A percentile compares a stretch with the other conserved stretches of the same genome.
These are phyloP conservation scores for Pseudococcus viburni DNA, from an alignment of 2,888 invertebrate species.

Conservation along the genomic window DNA sequence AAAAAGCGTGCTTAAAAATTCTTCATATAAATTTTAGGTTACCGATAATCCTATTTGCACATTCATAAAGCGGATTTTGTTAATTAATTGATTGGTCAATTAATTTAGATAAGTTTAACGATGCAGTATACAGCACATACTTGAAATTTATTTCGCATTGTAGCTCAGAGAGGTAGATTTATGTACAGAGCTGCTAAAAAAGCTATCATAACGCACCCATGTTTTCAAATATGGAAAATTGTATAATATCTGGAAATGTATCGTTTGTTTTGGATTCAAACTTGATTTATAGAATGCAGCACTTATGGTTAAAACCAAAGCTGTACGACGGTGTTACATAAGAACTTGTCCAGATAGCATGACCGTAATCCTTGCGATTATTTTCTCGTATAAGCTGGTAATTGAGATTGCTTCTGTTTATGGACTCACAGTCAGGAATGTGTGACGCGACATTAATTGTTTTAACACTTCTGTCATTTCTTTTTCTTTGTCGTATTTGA, in stretches of 20 bases:
- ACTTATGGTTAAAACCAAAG: constrained; percentile 29
- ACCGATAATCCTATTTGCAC: background rate
- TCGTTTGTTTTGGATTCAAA: constrained; percentile 18
- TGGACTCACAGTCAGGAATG: background rate
- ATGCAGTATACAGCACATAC: no score
- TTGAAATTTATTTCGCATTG: background rate
- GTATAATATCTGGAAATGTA: background rate
- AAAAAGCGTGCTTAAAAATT: background rate
- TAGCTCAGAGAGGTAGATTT: background rate
- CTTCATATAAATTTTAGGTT: background rate
- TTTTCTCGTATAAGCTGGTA: constrained; percentile 38
- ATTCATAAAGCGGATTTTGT: background rate
- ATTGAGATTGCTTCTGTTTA: constrained; percentile 26
- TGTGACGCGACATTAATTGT: constrained; percentile 18
- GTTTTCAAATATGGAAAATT: constrained; percentile 34
- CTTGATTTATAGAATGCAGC: constrained; percentile 30
- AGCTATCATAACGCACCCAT: background rate
- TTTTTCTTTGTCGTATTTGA: background rate
- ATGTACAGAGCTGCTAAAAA: background rate
- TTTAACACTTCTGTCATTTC: background rate
- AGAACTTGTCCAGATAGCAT: constrained; percentile 50
- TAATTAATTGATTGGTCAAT: background rate
- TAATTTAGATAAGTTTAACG: background rate
- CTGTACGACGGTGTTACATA: background rate
- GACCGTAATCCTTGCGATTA: constrained; percentile 42